These are phyloP conservation scores for Lasioglossum leucozonium DNA, from an alignment of 2,888 invertebrate species.

Conservation along the genomic window DNA sequence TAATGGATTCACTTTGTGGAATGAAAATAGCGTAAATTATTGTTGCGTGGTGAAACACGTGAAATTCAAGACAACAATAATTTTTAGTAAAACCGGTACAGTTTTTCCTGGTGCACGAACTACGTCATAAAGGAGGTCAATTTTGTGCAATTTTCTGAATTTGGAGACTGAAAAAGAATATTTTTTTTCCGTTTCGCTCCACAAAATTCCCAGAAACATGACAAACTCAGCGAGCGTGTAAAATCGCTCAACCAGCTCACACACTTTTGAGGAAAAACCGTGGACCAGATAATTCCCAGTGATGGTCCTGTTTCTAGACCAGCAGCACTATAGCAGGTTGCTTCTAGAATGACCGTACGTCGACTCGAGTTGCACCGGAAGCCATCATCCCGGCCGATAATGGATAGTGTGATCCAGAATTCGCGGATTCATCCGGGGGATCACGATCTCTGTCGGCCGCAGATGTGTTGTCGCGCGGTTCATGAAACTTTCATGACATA, in stretches of 20 bases:
- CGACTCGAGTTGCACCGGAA: neutral
- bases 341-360: neutral
- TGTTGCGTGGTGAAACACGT: too few species aligned
- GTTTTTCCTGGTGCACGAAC: neutral
- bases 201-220: neutral
- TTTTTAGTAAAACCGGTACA: neutral
- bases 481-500: slow-evolving; percentile 17
- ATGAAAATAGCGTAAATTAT: too few species aligned
- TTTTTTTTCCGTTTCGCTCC: too few species aligned
- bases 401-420: neutral
- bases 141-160: too few species aligned
- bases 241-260: neutral
- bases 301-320: neutral
- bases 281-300: neutral
- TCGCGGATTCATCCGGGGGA: neutral
- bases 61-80: neutral
- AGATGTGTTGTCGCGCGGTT: neutral
- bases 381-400: neutral
- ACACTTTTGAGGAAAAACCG: neutral
- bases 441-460: too few species aligned
- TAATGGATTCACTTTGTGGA: neutral
- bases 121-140: neutral
- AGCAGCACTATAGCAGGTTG: neutral
- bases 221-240: too few species aligned
- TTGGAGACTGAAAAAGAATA: too few species aligned